A percentile compares a stretch with the other conserved stretches of the same genome.
Evolutionary conservation across 1,140 invertebrate species (phyloP).

Genomic region (Plodia interpunctella): DNA sequence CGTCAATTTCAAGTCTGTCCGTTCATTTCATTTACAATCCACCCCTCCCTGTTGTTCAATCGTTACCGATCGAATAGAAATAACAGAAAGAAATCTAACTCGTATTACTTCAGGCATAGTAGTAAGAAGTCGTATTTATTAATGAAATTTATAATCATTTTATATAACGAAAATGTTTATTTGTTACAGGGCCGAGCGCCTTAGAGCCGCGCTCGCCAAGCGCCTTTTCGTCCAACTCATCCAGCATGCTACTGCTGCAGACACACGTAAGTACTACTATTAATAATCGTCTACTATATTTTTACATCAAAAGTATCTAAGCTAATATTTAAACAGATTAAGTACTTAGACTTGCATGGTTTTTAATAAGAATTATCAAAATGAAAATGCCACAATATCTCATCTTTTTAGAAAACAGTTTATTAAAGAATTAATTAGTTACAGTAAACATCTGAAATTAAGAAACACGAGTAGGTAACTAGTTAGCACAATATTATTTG

Average conservation of each 20-base stretch:
- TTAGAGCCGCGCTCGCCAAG: conserved; percentile 72
- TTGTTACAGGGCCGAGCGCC: conserved; percentile 75
- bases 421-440: no score
- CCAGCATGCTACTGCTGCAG: conserved; percentile 78
- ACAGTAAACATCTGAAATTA: no score
- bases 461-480: no score
- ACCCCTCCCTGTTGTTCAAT: conserved; percentile 20
- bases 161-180: conserved; percentile 22
- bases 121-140: conserved; percentile 12
- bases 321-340: no score
- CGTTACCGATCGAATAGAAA: conserved; percentile 1
- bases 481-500: no score
- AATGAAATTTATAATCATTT: neutral
- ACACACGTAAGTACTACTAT: conserved; percentile 66
- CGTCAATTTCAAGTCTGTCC: conserved; percentile 45
- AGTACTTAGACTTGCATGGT: no score
- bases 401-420: no score
- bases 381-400: no score
- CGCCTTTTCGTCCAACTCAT: conserved; percentile 64
- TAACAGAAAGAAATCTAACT: neutral
- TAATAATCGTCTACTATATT: neutral
- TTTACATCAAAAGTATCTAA: no score
- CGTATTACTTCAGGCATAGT: neutral
- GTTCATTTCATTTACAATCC: conserved; percentile 41
- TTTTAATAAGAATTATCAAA: no score